A percentile compares a stretch with the other conserved stretches of the same genome.
phyloP scores from a whole-genome alignment of 2,888 invertebrate genomes.

The Thalpophila matura region DNA sequence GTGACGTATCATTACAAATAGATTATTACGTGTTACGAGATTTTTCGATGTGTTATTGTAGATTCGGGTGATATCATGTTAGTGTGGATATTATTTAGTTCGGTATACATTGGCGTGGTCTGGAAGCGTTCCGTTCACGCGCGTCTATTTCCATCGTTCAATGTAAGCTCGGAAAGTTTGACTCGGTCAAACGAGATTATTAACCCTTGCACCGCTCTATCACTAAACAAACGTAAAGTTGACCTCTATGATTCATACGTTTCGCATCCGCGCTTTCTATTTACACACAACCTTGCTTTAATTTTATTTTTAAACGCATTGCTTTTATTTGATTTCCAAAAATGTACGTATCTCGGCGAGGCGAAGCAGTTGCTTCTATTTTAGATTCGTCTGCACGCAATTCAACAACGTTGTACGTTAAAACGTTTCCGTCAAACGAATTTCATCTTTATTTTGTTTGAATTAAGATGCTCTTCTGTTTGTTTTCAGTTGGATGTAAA shows the following conservation, averaged over 20 bases:
- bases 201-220: slow-evolving; percentile 58
- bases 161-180: slow-evolving; percentile 50
- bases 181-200: slow-evolving; percentile 59
- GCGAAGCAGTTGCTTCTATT: slow-evolving; percentile 84
- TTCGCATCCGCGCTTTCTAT: slow-evolving; percentile 73
- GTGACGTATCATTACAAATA: slow-evolving; percentile 57
- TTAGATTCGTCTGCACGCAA: slow-evolving; percentile 76
- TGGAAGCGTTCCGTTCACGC: slow-evolving; percentile 27
- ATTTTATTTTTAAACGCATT: slow-evolving; percentile 81
- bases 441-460: slow-evolving; percentile 72
- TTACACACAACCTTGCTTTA: slow-evolving; percentile 81
- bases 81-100: slow-evolving; percentile 33
- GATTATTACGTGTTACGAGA: slow-evolving; percentile 57
- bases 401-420: slow-evolving; percentile 81
- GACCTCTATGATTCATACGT: slow-evolving; percentile 73
- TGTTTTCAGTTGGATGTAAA: slow-evolving; percentile 57
- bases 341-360: slow-evolving; percentile 87
- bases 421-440: slow-evolving; percentile 70
- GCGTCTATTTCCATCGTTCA: slow-evolving; percentile 52
- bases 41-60: slow-evolving; percentile 58
- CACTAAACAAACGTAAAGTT: slow-evolving; percentile 68
- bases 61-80: slow-evolving; percentile 45
- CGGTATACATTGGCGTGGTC: slow-evolving; percentile 29
- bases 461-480: slow-evolving; percentile 67
- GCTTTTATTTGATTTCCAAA: slow-evolving; percentile 89